These are phyloP conservation scores for Venustaconcha ellipsiformis DNA, from an alignment of 1,140 invertebrate species.

Conservation along the genomic window DNA sequence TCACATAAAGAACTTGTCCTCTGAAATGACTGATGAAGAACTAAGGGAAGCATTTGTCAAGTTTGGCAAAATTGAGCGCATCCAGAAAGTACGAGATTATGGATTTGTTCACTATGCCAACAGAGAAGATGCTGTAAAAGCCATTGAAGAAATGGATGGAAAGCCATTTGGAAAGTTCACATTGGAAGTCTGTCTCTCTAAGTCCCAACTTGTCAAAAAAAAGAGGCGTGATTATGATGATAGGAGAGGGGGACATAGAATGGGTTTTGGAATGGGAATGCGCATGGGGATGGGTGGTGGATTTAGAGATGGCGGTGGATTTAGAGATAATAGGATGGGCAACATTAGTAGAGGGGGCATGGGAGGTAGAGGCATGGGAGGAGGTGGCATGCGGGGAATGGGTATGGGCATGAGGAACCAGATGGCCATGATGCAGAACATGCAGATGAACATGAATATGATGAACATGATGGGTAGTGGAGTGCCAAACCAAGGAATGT, in stretches of 20 bases:
- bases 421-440: constrained; percentile 6
- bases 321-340: background rate
- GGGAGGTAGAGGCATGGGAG: constrained; percentile 5
- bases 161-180: constrained; percentile 16
- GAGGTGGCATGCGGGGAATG: constrained; percentile 6
- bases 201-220: background rate
- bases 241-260: background rate
- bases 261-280: background rate
- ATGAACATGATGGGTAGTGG: background rate
- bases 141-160: constrained; percentile 59
- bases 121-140: constrained; percentile 66
- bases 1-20: constrained; percentile 72
- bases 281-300: constrained; percentile 12
- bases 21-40: constrained; percentile 69
- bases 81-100: constrained; percentile 71
- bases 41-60: constrained; percentile 59
- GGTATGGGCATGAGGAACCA: background rate
- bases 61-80: constrained; percentile 60
- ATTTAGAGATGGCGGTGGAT: constrained; percentile 2
- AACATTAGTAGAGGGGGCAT: constrained; percentile 1
- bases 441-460: background rate
- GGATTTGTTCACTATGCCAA: constrained; percentile 70
- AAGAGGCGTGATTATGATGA: background rate
- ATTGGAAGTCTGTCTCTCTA: background rate
- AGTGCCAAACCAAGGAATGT: constrained; percentile 5